Percentiles rank a stretch among this genome's conserved stretches.
Evolutionary conservation across 1,140 invertebrate genomes (phyloP).

Genomic region (Pseudomyrmex pallidus): DNA sequence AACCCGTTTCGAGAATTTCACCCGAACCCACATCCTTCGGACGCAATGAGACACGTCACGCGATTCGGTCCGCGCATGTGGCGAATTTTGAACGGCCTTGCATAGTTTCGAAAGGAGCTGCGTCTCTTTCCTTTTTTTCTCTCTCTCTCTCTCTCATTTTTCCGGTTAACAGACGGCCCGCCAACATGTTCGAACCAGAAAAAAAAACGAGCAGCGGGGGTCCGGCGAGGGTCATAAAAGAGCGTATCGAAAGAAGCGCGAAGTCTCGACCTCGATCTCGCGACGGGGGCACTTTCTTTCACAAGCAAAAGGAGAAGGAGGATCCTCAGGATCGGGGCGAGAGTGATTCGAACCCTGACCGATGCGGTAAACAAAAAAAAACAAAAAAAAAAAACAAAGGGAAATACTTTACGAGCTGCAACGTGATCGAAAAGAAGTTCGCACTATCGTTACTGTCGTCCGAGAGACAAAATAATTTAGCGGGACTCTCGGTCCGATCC

Average conservation of each 20-base stretch:
- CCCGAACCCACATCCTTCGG: not conserved
- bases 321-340: constrained; percentile 38
- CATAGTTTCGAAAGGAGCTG: constrained; percentile 40
- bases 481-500: not conserved
- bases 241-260: constrained; percentile 51
- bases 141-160: not conserved
- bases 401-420: too few species aligned
- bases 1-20: constrained; percentile 1
- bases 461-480: constrained; percentile 17
- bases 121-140: too few species aligned
- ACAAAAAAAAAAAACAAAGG: too few species aligned
- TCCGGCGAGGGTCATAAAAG: constrained; percentile 65
- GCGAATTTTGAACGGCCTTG: constrained; percentile 54
- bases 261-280: constrained; percentile 76
- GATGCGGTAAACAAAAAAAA: not conserved
- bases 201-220: constrained; percentile 17
- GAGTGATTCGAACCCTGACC: constrained; percentile 31
- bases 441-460: not conserved
- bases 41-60: constrained; percentile 3
- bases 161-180: not conserved
- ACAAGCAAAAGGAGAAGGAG: constrained; percentile 7
- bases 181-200: constrained; percentile 5
- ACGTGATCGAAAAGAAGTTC: constrained; percentile 10
- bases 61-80: not conserved
- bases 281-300: constrained; percentile 74